Base-by-base conservation (phyloP, 1,140 invertebrate species). In the Drosophila mauritiana region DNA sequence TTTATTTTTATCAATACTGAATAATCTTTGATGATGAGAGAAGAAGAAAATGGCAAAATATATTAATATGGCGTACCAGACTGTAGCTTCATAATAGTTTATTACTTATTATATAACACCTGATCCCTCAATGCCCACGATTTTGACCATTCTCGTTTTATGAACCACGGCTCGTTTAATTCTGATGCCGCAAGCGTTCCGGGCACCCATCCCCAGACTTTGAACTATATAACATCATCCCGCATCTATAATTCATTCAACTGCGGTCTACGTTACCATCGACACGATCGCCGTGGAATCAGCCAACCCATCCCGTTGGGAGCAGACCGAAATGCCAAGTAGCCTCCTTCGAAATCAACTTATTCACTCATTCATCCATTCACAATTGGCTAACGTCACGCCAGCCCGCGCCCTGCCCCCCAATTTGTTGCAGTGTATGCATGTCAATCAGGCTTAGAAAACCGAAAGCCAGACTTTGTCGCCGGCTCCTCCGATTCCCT, bases 341-440 rank as follows among this genome's bases (percentile, higher is more conserved):
- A 75, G 69, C 22, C 13, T 15, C 25, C 31, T 20, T 25, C 43
- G 57, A 15, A 49, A 37, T 49, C 36, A 49, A 55, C 17, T 57
- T 75, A 76, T 76, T 68, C 73, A 76, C 67, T 74, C 73, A 75
- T 76, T 31, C 52, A 76, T 80, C 61, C 70, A 54, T 74, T 73
- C 58, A 65, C 36, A 53, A 62, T 36, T 62, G 20, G 39, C 67
- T 73, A 73, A 73, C 67, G 69, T 73, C 67, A 73, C 31, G 55
- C 67, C 45, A 57, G n/a, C 20, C 1, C 25, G 48, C 43, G 15
- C 13, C 43, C 31, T 22, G 7, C 25, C 22, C 31, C 13, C 48
- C 13, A 11, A n/a, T 62, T 61, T 54, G 49, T 56, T 80, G 78
- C 72, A 76, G 27, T 64, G 55, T 55, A 36, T 78, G 80, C 69